Percentiles rank a stretch among this genome's conserved stretches.
Evolutionary conservation across 2,888 invertebrate species (phyloP).

Genomic region (Antitype chi): DNA sequence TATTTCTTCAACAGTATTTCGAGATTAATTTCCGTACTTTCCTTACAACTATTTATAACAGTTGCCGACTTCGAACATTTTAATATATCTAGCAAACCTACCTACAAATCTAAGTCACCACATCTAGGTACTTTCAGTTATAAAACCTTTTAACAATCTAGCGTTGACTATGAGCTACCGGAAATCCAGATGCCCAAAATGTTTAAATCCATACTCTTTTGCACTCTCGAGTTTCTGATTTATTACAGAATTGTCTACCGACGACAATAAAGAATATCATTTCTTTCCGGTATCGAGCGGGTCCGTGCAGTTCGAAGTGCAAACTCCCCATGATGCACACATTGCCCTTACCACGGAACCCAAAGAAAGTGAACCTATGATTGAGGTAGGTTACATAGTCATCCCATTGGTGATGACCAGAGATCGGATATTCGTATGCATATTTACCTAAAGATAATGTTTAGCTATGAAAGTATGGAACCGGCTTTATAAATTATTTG

Average conservation of each 20-base stretch:
- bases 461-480: too few species aligned
- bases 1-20: background rate
- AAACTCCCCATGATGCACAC: conserved; percentile 96
- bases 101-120: too few species aligned
- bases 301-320: conserved; percentile 94
- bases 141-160: background rate
- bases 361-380: conserved; percentile 94
- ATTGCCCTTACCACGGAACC: conserved; percentile 94
- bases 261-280: conserved; percentile 95
- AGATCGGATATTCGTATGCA: too few species aligned
- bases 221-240: conserved; percentile 5
- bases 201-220: background rate
- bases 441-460: too few species aligned
- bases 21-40: background rate
- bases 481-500: too few species aligned
- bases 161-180: background rate
- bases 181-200: background rate
- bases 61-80: background rate
- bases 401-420: background rate
- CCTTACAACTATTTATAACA: background rate
- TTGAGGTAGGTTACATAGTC: conserved; percentile 90
- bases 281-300: conserved; percentile 94
- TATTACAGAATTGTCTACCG: conserved; percentile 94
- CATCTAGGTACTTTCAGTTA: too few species aligned
- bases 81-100: too few species aligned